phyloP scores from a whole-genome alignment of 2,113 vertebrate genomes.

The Ptilonorhynchus violaceus region DNA sequence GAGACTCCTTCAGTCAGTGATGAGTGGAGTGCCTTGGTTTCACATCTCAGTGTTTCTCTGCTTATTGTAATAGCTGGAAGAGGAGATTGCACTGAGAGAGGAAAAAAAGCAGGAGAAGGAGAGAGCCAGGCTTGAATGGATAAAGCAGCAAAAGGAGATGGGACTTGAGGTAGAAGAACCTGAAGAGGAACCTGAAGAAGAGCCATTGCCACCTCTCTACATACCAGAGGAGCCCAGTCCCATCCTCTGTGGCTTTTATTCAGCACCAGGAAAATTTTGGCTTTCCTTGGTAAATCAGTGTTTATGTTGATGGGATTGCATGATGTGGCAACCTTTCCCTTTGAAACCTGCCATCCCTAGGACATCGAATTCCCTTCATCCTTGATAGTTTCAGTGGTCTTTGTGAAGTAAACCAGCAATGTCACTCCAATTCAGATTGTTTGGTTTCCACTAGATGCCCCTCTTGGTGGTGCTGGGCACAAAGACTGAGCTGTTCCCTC shows the following conservation, averaged over 20 bases:
- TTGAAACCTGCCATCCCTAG: not conserved
- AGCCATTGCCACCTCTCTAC: conserved; percentile 77
- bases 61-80: conserved; percentile 74
- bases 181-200: conserved; percentile 58
- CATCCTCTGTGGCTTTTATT: conserved; percentile 90
- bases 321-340: not conserved
- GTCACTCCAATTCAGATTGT: not conserved
- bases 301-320: not conserved
- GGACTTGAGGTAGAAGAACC: conserved; percentile 33
- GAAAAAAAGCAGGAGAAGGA: conserved; percentile 43
- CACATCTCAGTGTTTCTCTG: not conserved
- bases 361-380: not conserved
- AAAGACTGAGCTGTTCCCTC: not conserved
- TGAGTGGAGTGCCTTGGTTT: not conserved
- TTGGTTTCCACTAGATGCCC: not conserved
- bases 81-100: conserved; percentile 72
- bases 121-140: conserved; percentile 59
- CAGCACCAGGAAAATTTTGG: conserved; percentile 87
- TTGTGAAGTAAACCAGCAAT: not conserved
- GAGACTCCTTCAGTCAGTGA: not conserved
- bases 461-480: not conserved
- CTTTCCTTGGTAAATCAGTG: conserved; percentile 85
- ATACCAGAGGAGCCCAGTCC: conserved; percentile 81
- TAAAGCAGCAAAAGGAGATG: conserved; percentile 51
- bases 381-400: not conserved